Base-by-base conservation (phyloP, 2,797 vertebrate species). In the Lithobates pipiens region DNA sequence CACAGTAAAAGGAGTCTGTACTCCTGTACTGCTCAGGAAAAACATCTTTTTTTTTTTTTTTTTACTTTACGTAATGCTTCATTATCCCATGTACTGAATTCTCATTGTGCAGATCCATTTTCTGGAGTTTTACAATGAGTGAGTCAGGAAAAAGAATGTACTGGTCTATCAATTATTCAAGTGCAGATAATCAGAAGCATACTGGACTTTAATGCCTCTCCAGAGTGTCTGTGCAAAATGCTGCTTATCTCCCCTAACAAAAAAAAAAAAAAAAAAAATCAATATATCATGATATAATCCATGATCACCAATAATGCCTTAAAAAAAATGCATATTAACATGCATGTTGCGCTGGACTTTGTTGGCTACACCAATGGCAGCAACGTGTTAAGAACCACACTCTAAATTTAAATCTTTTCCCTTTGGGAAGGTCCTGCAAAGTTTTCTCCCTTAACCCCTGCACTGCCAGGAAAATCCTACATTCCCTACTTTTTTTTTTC, bases 241-340 rank as follows among this genome's bases (percentile, higher is more conserved):
- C 77, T 15, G 44, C 54, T 77, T 77, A 89, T 90, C 90, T 54
- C 61, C 61, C 61, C n/a, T 21, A 23, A 23, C 61, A 8, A 9
- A 23, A 65, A n/a, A 63, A 0, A 63, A 63, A 63, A 21, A 63
- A 0, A 23, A 90, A 91, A 32, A 87, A 90, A 93, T 92, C 90
- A 90, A 92, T 90, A 89, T 91, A 93, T 92, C 91, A 90, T 90
- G 89, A 90, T 83, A 91, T 92, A 92, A 77, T 83, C 83, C 76
- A 83, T 65, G 86, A 91, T 91, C 93, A 92, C 80, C 84, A 91
- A 88, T 88, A 90, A 84, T 85, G 87, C 4, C 0, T 65, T 85
- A 90, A 90, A 84, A 91, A 92, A 90, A 91, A 89, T 89, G 46
- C 57, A 81, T 50, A 81, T 81, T 73, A 81, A 10, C 50, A 50